These are phyloP conservation scores for Neodiprion lecontei DNA, from an alignment of 1,140 invertebrate genomes.

Conservation along the genomic window DNA sequence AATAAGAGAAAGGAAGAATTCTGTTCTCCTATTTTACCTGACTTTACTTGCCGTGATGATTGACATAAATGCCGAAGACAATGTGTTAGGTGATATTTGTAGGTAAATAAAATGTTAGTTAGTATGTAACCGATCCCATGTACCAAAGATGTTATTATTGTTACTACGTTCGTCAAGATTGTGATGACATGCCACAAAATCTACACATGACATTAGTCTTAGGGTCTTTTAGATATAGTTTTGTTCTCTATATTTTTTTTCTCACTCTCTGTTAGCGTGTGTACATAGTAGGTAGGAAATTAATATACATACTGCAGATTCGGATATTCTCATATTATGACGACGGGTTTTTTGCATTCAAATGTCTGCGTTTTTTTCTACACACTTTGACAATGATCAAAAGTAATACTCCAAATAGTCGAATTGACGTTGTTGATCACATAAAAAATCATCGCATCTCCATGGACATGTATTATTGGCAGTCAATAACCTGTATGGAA, in stretches of 20 bases:
- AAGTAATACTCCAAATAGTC: not conserved
- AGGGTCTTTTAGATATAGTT: not conserved
- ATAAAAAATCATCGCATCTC: not conserved
- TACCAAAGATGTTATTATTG: conserved; percentile 45
- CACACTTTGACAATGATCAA: no score
- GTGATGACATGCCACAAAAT: conserved; percentile 23
- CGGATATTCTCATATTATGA: not conserved
- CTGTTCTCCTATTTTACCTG: not conserved
- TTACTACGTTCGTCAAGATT: conserved; percentile 19
- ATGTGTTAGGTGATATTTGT: conserved; percentile 11
- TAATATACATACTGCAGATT: conserved; percentile 1
- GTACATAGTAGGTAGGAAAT: conserved; percentile 25
- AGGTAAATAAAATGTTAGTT: conserved; percentile 8
- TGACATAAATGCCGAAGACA: not conserved
- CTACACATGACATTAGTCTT: conserved; percentile 29
- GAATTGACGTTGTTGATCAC: not conserved
- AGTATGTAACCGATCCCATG: conserved; percentile 24
- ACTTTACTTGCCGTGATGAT: not conserved
- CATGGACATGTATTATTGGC: not conserved
- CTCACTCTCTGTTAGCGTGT: conserved; percentile 17
- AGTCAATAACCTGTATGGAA: not conserved
- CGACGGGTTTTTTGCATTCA: not conserved
- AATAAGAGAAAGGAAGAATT: no score
- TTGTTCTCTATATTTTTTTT: not conserved
- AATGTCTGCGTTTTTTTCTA: not conserved